Conservation (phyloP, 1,140 invertebrate species). For the Sarcophaga peregrina region DNA sequence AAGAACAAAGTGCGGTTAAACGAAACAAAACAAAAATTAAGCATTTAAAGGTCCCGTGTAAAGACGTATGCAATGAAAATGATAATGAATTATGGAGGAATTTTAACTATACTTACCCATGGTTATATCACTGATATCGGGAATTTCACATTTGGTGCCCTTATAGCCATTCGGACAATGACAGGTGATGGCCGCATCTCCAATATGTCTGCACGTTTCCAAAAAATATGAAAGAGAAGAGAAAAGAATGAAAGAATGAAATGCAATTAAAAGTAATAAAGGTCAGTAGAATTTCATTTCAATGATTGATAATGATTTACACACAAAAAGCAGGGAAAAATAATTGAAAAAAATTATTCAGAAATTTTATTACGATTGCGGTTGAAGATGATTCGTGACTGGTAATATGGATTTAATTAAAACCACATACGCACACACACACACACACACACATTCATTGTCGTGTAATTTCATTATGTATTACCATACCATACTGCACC, state of each 20-base stretch:
- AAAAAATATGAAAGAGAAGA: background rate
- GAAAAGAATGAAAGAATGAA: background rate
- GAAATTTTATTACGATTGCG: background rate
- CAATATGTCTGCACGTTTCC: slow-evolving; percentile 74
- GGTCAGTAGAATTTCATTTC: background rate
- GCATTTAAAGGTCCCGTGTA: too few relatives aligned
- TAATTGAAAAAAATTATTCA: background rate
- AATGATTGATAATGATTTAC: background rate
- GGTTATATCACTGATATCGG: slow-evolving; percentile 64
- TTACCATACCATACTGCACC: too few relatives aligned
- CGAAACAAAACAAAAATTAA: too few relatives aligned
- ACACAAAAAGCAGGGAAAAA: background rate
- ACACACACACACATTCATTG: too few relatives aligned
- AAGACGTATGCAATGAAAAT: too few relatives aligned
- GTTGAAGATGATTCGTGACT: too few relatives aligned
- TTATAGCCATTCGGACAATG: slow-evolving; percentile 74
- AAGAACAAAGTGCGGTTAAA: too few relatives aligned
- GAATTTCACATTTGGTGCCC: slow-evolving; percentile 76
- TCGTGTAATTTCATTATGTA: too few relatives aligned
- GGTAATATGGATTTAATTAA: too few relatives aligned
- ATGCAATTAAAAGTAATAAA: too few relatives aligned
- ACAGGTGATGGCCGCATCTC: slow-evolving; percentile 76
- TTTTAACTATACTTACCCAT: slow-evolving; percentile 55
- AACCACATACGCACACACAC: too few relatives aligned
- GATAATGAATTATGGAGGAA: too few relatives aligned